These are phyloP conservation scores for Drosophila oshimai DNA, from an alignment of 1,140 invertebrate genomes.

Conservation along the genomic window DNA sequence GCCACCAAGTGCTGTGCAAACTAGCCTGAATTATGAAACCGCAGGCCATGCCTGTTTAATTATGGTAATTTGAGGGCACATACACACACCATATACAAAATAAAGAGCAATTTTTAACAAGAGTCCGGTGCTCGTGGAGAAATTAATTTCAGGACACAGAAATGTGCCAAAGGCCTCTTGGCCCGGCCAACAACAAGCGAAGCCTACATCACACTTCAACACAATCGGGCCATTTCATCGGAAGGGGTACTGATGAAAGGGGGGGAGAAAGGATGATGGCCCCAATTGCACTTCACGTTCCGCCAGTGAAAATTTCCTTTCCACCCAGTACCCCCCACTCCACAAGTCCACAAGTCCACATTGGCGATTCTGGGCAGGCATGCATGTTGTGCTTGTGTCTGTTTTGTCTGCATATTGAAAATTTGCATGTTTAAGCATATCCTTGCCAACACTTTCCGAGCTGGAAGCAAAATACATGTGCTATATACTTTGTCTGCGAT, in stretches of 20 bases:
- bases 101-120: slow-evolving; percentile 52
- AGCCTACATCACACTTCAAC: slow-evolving; percentile 82
- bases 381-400: slow-evolving; percentile 61
- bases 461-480: slow-evolving; percentile 41
- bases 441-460: slow-evolving; percentile 76
- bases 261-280: neutral
- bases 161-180: slow-evolving; percentile 66
- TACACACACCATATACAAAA: slow-evolving; percentile 18
- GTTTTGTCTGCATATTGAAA: slow-evolving; percentile 80
- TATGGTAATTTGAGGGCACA: slow-evolving; percentile 41
- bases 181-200: slow-evolving; percentile 76
- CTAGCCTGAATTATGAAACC: neutral
- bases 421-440: slow-evolving; percentile 81
- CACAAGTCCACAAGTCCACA: neutral
- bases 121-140: slow-evolving; percentile 31
- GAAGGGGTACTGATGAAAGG: slow-evolving; percentile 28
- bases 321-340: slow-evolving; percentile 5
- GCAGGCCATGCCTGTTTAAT: slow-evolving; percentile 15
- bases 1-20: neutral
- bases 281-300: slow-evolving; percentile 74
- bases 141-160: slow-evolving; percentile 73
- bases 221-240: slow-evolving; percentile 81
- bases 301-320: slow-evolving; percentile 56
- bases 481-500: slow-evolving; percentile 31
- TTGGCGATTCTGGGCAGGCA: slow-evolving; percentile 56